Conservation (phyloP, 2,797 vertebrate genomes). For the Furcifer pardalis region DNA sequence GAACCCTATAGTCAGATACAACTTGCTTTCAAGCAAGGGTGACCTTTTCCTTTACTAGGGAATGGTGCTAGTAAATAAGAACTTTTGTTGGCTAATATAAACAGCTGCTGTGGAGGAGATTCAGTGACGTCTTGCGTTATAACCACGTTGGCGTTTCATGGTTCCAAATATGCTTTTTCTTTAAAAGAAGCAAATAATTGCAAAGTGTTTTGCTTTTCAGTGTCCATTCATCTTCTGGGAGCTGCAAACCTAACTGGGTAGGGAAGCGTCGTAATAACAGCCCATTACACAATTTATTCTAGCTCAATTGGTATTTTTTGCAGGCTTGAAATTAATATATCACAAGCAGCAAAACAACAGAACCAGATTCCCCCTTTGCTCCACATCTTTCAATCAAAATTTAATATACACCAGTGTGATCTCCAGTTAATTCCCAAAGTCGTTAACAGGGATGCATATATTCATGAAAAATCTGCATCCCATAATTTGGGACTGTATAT, state of each 20-base stretch:
- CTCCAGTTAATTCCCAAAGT: slow-evolving; percentile 34
- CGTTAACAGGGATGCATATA: slow-evolving; percentile 41
- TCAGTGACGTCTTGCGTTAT: too few relatives aligned
- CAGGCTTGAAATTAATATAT: not conserved
- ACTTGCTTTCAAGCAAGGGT: too few relatives aligned
- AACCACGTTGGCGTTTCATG: not conserved
- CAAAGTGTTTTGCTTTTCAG: not conserved
- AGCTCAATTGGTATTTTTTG: not conserved
- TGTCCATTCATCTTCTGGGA: not conserved
- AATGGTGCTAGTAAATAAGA: too few relatives aligned
- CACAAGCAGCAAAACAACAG: not conserved
- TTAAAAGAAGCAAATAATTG: not conserved
- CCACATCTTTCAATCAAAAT: not conserved
- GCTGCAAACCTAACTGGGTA: not conserved
- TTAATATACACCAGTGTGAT: not conserved
- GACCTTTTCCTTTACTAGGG: too few relatives aligned
- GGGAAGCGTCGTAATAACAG: not conserved
- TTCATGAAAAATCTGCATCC: slow-evolving; percentile 51
- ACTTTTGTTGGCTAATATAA: too few relatives aligned
- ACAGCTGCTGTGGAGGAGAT: too few relatives aligned
- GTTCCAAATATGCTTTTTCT: not conserved
- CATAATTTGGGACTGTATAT: slow-evolving; percentile 20
- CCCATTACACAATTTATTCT: not conserved
- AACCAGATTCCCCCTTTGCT: not conserved
- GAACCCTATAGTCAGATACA: too few relatives aligned